Evolutionary conservation across 2,113 vertebrate species (phyloP).

Genomic region (Sceloporus tristichus): DNA sequence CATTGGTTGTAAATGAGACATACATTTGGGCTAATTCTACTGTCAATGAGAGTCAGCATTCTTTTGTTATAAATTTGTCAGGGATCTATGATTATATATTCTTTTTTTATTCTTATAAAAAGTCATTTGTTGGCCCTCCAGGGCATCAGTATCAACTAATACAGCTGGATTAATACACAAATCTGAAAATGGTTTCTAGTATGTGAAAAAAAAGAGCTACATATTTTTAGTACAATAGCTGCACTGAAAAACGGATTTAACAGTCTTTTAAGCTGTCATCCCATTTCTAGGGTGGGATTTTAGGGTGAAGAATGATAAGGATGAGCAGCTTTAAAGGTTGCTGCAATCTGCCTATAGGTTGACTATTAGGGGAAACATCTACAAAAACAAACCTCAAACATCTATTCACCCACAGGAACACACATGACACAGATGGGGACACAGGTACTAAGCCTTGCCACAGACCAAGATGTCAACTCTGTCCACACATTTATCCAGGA

Average conservation of each 20-base stretch:
- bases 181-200: neutral
- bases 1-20: constrained; percentile 73
- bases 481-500: no score
- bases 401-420: no score
- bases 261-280: constrained; percentile 17
- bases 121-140: constrained; percentile 48
- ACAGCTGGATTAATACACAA: constrained; percentile 20
- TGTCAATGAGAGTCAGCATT: constrained; percentile 66
- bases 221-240: constrained; percentile 18
- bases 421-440: no score
- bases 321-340: neutral
- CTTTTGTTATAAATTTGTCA: constrained; percentile 64
- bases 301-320: constrained; percentile 11
- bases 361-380: neutral
- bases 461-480: no score
- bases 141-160: constrained; percentile 34
- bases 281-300: neutral
- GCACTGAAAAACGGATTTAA: constrained; percentile 46
- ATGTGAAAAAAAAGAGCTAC: constrained; percentile 29
- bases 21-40: constrained; percentile 76
- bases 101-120: constrained; percentile 40
- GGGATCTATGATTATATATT: constrained; percentile 30
- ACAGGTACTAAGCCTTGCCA: no score
- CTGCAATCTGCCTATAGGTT: neutral
- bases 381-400: neutral